Base-by-base conservation (phyloP, 2,797 vertebrate genomes). In the Melanotaenia boesemani region DNA sequence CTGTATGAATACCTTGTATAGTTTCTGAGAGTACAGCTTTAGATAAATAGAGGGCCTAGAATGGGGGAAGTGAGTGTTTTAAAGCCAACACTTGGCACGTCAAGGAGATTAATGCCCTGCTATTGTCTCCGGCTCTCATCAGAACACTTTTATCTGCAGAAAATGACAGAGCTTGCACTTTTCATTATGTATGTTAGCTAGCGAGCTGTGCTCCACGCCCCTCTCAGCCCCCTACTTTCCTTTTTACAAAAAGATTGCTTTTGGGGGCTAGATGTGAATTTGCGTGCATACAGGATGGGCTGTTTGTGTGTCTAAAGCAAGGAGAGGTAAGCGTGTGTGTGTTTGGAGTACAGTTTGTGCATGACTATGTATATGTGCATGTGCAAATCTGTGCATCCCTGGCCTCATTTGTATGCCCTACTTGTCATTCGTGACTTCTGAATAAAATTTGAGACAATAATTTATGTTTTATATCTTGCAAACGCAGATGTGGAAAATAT, bases 81-180 rank as follows among this genome's bases (percentile, higher is more conserved):
- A 85, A 88, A 92, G 85, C 79, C 81, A 70, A 70, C 74, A 84
- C 88, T 88, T 66, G 68, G 84, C 76, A 83, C 72, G 91, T 93
- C 93, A 94, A 87, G 80, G 91, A 94, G 93, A 95, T 94, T 94
- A 93, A 95, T 95, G 93, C 67, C 79, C 81, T 37, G 80, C 93
- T 90, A 94, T 95, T 95, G 94, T 95, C 92, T 94, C 86, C 50
- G 36, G 85, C 89, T 92, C 92, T 93, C 93, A 94, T 94, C 92
- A 92, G 92, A 91, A 93, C 92, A 90, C 90, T 92, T 94, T 94
- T 93, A 94, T 94, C 93, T 93, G 79, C 86, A 89, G 88, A 93
- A 92, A 93, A 94, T 94, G 93, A 94, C 92, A 88, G 83, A 89
- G 90, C 90, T 93, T 93, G 92, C 92, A 94, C 92, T 95, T 94